A percentile compares a stretch with the other conserved stretches of the same genome.
phyloP scores from a whole-genome alignment of 2,113 vertebrate species.

The Calonectris borealis region DNA sequence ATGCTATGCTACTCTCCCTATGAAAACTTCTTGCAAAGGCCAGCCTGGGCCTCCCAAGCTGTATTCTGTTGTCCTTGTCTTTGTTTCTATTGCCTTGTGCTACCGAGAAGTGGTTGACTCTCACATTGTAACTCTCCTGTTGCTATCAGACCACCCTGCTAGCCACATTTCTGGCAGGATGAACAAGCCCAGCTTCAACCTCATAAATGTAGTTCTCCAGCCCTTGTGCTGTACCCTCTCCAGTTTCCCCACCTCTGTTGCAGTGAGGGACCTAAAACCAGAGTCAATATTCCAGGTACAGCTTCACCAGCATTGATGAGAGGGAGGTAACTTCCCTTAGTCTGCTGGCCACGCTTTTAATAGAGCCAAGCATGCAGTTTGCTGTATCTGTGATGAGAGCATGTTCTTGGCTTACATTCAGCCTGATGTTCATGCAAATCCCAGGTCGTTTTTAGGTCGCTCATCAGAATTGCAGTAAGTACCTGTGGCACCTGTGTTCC shows the following conservation, averaged over 20 bases:
- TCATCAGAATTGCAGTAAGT: not conserved
- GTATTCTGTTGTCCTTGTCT: not conserved
- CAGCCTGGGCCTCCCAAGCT: not conserved
- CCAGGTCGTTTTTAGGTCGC: not conserved
- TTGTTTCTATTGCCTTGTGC: not conserved
- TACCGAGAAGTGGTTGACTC: not conserved
- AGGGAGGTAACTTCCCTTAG: not conserved
- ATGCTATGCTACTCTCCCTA: rapidly evolving
- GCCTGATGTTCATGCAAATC: not conserved
- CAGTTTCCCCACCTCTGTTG: not conserved
- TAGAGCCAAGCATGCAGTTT: not conserved
- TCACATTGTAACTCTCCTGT: not conserved
- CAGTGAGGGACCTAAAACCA: not conserved
- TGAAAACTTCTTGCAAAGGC: not conserved
- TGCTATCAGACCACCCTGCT: not conserved
- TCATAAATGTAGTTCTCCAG: not conserved
- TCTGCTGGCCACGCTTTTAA: not conserved
- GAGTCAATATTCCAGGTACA: not conserved
- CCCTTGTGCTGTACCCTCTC: not conserved
- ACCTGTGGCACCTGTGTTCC: not conserved
- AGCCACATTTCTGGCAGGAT: not conserved
- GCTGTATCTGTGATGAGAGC: not conserved
- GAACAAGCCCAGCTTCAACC: not conserved
- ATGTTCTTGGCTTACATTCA: not conserved
- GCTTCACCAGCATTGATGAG: not conserved